Evolutionary conservation across 2,888 invertebrate species (phyloP).

Genomic region (Hoplodrina ambigua): DNA sequence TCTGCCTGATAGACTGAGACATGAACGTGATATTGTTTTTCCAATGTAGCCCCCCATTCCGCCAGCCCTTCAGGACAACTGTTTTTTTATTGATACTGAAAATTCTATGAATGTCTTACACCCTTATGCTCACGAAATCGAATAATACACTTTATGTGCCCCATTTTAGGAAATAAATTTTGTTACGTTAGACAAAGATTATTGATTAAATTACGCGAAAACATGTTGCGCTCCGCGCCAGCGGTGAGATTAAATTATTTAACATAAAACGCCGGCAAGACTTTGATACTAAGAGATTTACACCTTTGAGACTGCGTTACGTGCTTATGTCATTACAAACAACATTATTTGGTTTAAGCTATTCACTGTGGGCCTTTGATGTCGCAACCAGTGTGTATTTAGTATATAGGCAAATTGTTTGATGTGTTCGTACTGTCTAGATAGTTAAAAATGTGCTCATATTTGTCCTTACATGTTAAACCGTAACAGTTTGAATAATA

Average conservation of each 20-base stretch:
- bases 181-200: constrained; percentile 75
- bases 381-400: constrained; percentile 55
- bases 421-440: constrained; percentile 12
- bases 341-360: constrained; percentile 70
- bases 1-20: constrained; percentile 86
- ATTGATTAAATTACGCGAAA: constrained; percentile 83
- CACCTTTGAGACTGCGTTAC: constrained; percentile 71
- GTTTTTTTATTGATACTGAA: constrained; percentile 84
- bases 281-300: constrained; percentile 79
- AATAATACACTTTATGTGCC: constrained; percentile 64
- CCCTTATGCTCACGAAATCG: constrained; percentile 66
- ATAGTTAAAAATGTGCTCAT: constrained; percentile 29
- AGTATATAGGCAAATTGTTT: constrained; percentile 47
- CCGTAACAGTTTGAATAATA: constrained; percentile 17
- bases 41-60: constrained; percentile 77
- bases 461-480: constrained; percentile 22
- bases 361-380: constrained; percentile 72
- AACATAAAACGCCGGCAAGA: constrained; percentile 78
- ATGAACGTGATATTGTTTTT: constrained; percentile 88
- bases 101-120: constrained; percentile 78
- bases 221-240: constrained; percentile 78
- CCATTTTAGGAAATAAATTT: constrained; percentile 69
- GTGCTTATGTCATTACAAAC: constrained; percentile 74
- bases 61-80: constrained; percentile 76
- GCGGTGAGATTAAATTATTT: constrained; percentile 82